phyloP scores from a whole-genome alignment of 2,888 invertebrate genomes.

The Agapostemon virescens region DNA sequence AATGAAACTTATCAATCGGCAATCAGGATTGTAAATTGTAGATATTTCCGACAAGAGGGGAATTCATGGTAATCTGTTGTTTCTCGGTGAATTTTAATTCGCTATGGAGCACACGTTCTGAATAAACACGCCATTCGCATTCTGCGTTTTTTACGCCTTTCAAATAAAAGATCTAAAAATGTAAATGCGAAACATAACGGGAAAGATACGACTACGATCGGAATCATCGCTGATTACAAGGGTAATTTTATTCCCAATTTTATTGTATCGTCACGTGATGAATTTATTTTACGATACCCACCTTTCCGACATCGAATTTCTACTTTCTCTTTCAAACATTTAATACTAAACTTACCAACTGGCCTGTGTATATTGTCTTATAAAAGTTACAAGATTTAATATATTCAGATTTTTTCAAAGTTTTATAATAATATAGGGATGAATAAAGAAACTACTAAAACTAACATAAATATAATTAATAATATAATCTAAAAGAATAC shows the following conservation, averaged over 20 bases:
- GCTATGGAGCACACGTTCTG: constrained; percentile 29
- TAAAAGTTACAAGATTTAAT: no score
- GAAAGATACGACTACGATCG: constrained; percentile 19
- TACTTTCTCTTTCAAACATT: not conserved
- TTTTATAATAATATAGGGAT: no score
- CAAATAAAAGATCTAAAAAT: not conserved
- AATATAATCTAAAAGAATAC: no score
- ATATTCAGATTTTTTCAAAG: no score
- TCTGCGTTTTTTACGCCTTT: not conserved
- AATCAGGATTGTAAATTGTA: not conserved
- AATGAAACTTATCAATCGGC: not conserved
- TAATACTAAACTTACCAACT: no score
- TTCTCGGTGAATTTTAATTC: constrained; percentile 37
- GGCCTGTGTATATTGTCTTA: no score
- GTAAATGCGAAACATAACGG: not conserved
- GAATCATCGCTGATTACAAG: constrained; percentile 29
- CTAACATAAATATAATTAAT: no score
- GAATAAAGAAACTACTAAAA: no score
- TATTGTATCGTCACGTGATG: not conserved
- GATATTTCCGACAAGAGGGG: not conserved
- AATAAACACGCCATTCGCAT: not conserved
- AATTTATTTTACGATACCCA: not conserved
- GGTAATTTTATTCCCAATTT: constrained; percentile 46
- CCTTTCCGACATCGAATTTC: not conserved
- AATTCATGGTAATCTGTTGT: not conserved